Evolutionary conservation across 2,113 vertebrate genomes (phyloP), one percentile per base, ranked within the genome.

Genomic region (Hippocampus barbouri): DNA sequence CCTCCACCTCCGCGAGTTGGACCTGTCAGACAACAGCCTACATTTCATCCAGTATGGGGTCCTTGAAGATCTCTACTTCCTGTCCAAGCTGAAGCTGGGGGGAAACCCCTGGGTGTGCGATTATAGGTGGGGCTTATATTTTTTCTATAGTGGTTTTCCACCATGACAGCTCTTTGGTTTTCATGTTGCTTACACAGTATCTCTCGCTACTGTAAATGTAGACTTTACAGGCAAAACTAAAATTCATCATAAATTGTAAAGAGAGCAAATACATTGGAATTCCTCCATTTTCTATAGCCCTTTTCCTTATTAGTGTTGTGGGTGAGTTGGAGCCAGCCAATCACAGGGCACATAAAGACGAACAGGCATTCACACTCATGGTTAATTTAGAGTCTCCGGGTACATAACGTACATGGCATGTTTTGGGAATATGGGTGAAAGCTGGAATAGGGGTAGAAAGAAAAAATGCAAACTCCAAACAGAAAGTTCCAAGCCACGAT

Each of bases 31-130:
- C 67, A 91, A 91, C 77, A 67, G 53, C 21, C 77, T 91, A 20
- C 75, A 78, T 66, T 89, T 75, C 56, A 40, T 91, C 72, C 74
- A 89, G 76, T 81, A 91, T 0, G 89, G 90, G 0, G 87, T 90
- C 60, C 88, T 91, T 14, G 89, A 90, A 73, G 88, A 91, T 61
- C 85, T 91, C 27, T 91, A 91, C 79, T 91, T 91, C 70, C 74
- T 90, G 66, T 86, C 83, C 27, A 43, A 71, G 40, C 81, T 91
- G 10, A 87, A 87, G 66, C 75, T 91, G 10, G 79, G 56, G 69
- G 88, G 75, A 59, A 91, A 91, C 73, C 85, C 88, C 1, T 91
- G 90, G 90, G 43, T 88, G 67, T 91, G 90, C 59, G 71, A 90
- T 72, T 91, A 91, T 73, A 90, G 85, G 90, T 91, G 62, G n/a